These are phyloP conservation scores for Tetranychus cinnabarinus DNA, from an alignment of 1,140 invertebrate genomes.

Conservation along the genomic window DNA sequence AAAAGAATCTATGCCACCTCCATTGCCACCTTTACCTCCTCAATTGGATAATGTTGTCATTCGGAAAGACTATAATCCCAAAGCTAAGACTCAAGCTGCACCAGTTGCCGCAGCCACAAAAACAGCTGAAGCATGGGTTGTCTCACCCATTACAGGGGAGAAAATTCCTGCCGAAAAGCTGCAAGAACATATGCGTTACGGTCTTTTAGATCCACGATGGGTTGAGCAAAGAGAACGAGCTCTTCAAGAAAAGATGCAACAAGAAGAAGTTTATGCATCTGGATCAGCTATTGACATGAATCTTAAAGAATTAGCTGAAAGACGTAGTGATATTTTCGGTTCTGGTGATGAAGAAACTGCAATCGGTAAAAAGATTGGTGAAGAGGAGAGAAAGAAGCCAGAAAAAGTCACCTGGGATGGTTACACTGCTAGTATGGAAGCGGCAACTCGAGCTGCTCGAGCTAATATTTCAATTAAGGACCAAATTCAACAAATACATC, in stretches of 20 bases:
- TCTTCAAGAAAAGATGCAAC: constrained; percentile 51
- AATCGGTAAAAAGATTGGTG: constrained; percentile 89
- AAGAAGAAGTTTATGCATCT: constrained; percentile 61
- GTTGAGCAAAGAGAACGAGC: constrained; percentile 81
- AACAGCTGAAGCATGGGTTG: constrained; percentile 62
- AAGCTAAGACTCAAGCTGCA: constrained; percentile 29
- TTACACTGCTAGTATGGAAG: constrained; percentile 81
- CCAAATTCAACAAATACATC: constrained; percentile 91
- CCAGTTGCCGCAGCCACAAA: constrained; percentile 30
- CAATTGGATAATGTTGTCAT: constrained; percentile 73
- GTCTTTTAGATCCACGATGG: constrained; percentile 89
- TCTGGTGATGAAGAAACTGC: constrained; percentile 92
- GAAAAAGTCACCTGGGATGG: constrained; percentile 93
- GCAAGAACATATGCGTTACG: constrained; percentile 73
- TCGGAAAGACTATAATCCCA: constrained; percentile 89
- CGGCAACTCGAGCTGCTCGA: constrained; percentile 63
- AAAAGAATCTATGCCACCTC: constrained; percentile 16
- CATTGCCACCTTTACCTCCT: constrained; percentile 52
- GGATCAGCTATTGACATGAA: constrained; percentile 81
- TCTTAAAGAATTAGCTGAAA: constrained; percentile 81
- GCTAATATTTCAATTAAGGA: constrained; percentile 89
- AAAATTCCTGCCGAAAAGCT: constrained; percentile 88
- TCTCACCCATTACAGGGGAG: constrained; percentile 94
- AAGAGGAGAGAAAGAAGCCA: constrained; percentile 66
- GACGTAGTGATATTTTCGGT: constrained; percentile 99